Evolutionary conservation across 2,888 invertebrate species (phyloP), one percentile per base, ranked within the genome.

Genomic region (Orchesella flavescens): DNA sequence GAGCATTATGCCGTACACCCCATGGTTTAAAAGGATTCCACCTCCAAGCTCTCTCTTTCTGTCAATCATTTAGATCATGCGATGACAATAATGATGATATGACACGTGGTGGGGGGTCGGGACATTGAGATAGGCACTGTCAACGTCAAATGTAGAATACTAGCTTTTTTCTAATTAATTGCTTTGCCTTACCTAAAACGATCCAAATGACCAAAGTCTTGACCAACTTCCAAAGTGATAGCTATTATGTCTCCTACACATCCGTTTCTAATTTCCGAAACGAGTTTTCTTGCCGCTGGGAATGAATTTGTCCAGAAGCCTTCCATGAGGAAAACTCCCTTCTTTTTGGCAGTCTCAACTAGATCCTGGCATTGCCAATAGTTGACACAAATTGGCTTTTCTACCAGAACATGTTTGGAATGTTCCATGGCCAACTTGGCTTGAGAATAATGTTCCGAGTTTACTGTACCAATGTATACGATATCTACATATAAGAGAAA

Each of bases 401-500:
- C 97, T 89, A 96, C 96, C 0, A 98, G 91, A 0, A 98, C 94
- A 89, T 96, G 94, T 90, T 97, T 97, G 0, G 95, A 95, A 89
- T 93, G 91, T 85, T 94, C 93, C n/a, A 98, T 91, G 93, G 95
- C 95, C 79, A 95, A 89, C 89, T 94, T 93, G 0, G 93, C 91
- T 10, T 94, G 91, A 55, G 93, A 91, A 87, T 93, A 94, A 90
- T 97, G 97, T 86, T 93, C 92, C 0, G 94, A 92, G 90, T 95
- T 94, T 21, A 97, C 90, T 0, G 93, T 92, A 5, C 96, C 97
- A 87, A 98, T 92, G 89, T 97, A 97, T 0, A 95, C 94, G 12
- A 97, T 92, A 90, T 97, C 97, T 97, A 91, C 72, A 55, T 59
- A 24, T 3, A 46, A 34, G n/a, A 46, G 71, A 12, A 46, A 21